Base-by-base conservation (phyloP, 2,113 vertebrate species). In the Rhinopomastus cyanomelas region DNA sequence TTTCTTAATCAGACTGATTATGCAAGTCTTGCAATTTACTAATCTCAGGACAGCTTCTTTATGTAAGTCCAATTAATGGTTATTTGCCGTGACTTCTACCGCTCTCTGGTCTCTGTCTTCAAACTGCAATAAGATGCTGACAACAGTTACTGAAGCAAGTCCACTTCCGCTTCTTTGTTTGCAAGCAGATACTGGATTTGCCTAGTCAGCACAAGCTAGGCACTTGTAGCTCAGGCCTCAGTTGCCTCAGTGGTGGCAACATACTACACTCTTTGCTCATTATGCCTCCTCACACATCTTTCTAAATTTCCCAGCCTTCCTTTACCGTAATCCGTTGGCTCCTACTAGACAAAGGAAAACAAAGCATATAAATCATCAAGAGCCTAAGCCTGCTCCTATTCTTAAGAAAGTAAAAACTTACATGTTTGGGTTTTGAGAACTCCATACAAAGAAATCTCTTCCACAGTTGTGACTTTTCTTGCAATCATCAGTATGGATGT, bases 331-430 rank as follows among this genome's bases (percentile, higher is more conserved):
- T 3, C 2, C 46, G 27, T 11, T 56, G 13, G 9, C 27, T 7
- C 46, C 36, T 65, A 22, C 6, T 60, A 59, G 37, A 60, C 15
- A 81, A 44, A 32, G 5, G 34, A 53, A 5, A 51, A 75, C 82
- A 74, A 53, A 15, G 0, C 34, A 3, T 26, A 22, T 8, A 27
- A 7, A 21, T 29, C 4, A 15, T 7, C 10, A 51, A 46, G 5
- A 88, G 1, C 1, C 3, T 3, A 49, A 49, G 4, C 11, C 6
- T 48, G 4, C 10, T 75, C 19, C 26, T 67, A 3, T 60, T 65
- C 17, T n/a, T n/a, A n/a, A n/a, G n/a, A n/a, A n/a, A n/a, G n/a
- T 57, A 67, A 62, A 71, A 55, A 0, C 5, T 3, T 32, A 19
- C 14, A 17, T 48, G 4, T 55, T 26, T 25, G 51, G 3, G 15